Evolutionary conservation across 2,797 vertebrate species (phyloP), one percentile per base, ranked within the genome.

Genomic region (Megalops cyprinoides): DNA sequence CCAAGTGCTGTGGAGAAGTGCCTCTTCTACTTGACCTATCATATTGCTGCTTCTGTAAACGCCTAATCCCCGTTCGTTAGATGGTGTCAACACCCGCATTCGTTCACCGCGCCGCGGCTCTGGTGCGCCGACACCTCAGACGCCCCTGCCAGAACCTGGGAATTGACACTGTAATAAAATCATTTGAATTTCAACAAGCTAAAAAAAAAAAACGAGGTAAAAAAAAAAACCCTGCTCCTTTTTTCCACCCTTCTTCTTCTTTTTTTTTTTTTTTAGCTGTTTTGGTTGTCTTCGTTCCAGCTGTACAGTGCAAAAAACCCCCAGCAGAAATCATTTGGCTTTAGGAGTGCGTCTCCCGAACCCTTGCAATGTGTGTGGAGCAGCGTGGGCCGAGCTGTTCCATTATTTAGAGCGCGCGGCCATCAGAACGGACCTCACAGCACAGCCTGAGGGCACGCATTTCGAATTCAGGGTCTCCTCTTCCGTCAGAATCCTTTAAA

Each of bases 11-110:
- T 89, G 88, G 94, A 95, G 95, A 95, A 96, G 95, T 91, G 93
- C 95, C 96, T 96, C 94, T 95, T 94, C 94, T 91, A 95, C 96
- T 94, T 95, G 96, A 97, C 97, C 96, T 96, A 95, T 97, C 96
- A 96, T 96, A 97, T 97, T 96, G 96, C 96, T 94, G 95, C 95
- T 95, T 96, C 96, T 96, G 97, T 97, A 98, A 97, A 98, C 95
- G 96, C 95, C 96, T 97, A 97, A 97, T 97, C 96, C 96, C 92
- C 93, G 92, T 96, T 97, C 96, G 95, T 97, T 97, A 97, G 97
- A 95, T 94, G 95, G 95, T 97, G 97, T 98, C 97, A 96, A 95
- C 96, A 94, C 92, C 89, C 88, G 90, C 91, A 91, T 91, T 92
- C 93, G 92, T 92, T 93, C 92, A 89, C 88, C 78, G 84, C 86